These are phyloP conservation scores for Listronotus oregonensis DNA, from an alignment of 1,140 invertebrate species.

Conservation along the genomic window DNA sequence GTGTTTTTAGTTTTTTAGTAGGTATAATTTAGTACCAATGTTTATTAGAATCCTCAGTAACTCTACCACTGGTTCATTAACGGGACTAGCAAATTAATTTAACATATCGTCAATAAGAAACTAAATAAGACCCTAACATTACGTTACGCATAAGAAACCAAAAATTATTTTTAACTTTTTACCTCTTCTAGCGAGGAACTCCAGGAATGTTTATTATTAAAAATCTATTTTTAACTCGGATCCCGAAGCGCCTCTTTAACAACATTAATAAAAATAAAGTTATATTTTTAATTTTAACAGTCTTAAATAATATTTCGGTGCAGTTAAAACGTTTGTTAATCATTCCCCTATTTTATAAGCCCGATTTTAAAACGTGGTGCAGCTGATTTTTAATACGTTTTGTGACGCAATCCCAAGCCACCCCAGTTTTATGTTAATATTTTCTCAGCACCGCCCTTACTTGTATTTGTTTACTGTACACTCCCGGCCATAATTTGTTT, in stretches of 20 bases:
- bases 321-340: neutral
- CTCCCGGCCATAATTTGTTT: slow-evolving; percentile 26
- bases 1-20: no score
- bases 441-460: slow-evolving; percentile 33
- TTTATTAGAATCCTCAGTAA: no score
- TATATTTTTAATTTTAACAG: slow-evolving; percentile 7
- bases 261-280: slow-evolving; percentile 28
- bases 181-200: slow-evolving; percentile 30
- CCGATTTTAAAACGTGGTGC: slow-evolving; percentile 6
- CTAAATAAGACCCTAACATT: no score
- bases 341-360: slow-evolving; percentile 7
- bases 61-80: no score
- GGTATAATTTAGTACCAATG: no score
- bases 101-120: no score
- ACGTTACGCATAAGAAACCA: no score
- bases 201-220: slow-evolving; percentile 38
- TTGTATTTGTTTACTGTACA: slow-evolving; percentile 42
- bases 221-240: slow-evolving; percentile 35
- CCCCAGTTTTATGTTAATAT: slow-evolving; percentile 40
- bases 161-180: slow-evolving; percentile 31
- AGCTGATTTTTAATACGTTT: slow-evolving; percentile 28
- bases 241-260: slow-evolving; percentile 33
- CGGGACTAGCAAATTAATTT: no score
- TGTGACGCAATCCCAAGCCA: slow-evolving; percentile 25
- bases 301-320: neutral